A percentile compares a stretch with the other conserved stretches of the same genome.
Evolutionary conservation across 2,797 vertebrate species (phyloP).

Genomic region (Chelon auratus): DNA sequence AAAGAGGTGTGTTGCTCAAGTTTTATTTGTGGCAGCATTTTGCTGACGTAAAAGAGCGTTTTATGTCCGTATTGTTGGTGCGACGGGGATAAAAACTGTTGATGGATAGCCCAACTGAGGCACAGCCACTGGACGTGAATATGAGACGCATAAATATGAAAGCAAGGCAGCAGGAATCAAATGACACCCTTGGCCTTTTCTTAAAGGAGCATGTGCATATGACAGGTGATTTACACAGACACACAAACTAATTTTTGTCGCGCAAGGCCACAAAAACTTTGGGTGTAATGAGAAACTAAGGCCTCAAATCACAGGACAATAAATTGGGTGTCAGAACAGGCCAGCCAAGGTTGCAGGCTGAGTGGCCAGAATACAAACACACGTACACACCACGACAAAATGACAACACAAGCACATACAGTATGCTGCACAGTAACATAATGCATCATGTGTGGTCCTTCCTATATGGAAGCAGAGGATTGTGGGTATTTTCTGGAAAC

Average conservation of each 20-base stretch:
- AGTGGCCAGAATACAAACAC: slow-evolving; percentile 78
- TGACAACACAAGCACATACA: slow-evolving; percentile 45
- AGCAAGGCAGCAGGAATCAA: slow-evolving; percentile 86
- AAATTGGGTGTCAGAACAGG: slow-evolving; percentile 81
- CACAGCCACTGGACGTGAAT: slow-evolving; percentile 95
- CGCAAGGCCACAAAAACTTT: slow-evolving; percentile 89
- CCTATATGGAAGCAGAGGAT: background rate
- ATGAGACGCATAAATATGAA: slow-evolving; percentile 99
- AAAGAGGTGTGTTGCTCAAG: slow-evolving; percentile 92
- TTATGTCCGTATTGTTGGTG: slow-evolving; percentile 95
- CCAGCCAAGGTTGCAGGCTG: slow-evolving; percentile 82
- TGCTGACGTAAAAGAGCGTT: slow-evolving; percentile 93
- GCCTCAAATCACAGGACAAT: slow-evolving; percentile 83
- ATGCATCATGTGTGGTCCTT: slow-evolving; percentile 1
- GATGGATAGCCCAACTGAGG: slow-evolving; percentile 94
- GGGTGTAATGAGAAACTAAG: slow-evolving; percentile 84
- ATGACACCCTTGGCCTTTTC: slow-evolving; percentile 96
- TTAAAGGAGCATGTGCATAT: slow-evolving; percentile 93
- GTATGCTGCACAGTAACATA: slow-evolving; percentile 15
- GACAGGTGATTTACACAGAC: slow-evolving; percentile 93
- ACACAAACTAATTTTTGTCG: slow-evolving; percentile 92
- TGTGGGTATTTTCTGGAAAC: background rate
- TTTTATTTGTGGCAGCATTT: slow-evolving; percentile 95
- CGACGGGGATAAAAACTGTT: slow-evolving; percentile 95
- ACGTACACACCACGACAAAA: slow-evolving; percentile 50